Conservation (phyloP, 2,797 vertebrate species). For the Anableps anableps region DNA sequence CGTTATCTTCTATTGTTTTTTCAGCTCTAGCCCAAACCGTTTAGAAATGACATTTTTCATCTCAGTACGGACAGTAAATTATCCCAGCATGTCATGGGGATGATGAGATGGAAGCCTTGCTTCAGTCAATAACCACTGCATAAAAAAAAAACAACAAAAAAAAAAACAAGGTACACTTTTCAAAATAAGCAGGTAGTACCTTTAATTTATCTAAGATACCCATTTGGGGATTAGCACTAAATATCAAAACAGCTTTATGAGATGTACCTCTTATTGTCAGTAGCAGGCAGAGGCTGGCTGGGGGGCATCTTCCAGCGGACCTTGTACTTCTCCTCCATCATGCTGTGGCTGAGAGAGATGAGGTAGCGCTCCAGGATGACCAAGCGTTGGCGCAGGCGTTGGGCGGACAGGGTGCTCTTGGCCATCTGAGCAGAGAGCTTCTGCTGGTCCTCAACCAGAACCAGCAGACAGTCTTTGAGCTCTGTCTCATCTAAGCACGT, state of each 20-base stretch:
- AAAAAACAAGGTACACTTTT: too few relatives aligned
- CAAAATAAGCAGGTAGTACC: neutral
- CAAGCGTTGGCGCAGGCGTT: slow-evolving; percentile 92
- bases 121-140: neutral
- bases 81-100: neutral
- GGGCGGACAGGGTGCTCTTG: slow-evolving; percentile 92
- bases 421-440: slow-evolving; percentile 89
- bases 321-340: slow-evolving; percentile 93
- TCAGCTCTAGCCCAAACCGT: neutral
- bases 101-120: neutral
- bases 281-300: slow-evolving; percentile 83
- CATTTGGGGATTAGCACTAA: neutral
- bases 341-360: slow-evolving; percentile 94
- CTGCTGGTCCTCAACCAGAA: slow-evolving; percentile 95
- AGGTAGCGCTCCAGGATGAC: slow-evolving; percentile 96
- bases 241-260: neutral
- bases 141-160: neutral
- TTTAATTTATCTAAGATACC: neutral
- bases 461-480: slow-evolving; percentile 92
- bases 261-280: slow-evolving; percentile 93
- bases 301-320: slow-evolving; percentile 90
- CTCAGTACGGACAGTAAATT: neutral
- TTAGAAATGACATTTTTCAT: neutral
- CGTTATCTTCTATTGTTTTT: neutral
- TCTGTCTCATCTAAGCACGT: slow-evolving; percentile 85